Conservation (phyloP, 1,140 invertebrate genomes). For the Campodea augens region DNA sequence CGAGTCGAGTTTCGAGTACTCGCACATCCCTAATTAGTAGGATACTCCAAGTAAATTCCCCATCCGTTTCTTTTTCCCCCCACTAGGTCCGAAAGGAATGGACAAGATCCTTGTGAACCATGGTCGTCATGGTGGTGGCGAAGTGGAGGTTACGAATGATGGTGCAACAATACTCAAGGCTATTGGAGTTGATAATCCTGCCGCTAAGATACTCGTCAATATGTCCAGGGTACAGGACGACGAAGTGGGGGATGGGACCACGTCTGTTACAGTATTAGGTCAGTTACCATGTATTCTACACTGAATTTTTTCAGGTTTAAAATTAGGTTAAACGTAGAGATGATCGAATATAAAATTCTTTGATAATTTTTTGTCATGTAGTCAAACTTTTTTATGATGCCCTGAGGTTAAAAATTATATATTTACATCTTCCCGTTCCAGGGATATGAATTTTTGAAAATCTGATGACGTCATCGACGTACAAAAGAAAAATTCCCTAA, state of each 20-base stretch:
- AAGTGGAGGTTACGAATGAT: constrained; percentile 96
- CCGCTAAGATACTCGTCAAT: constrained; percentile 94
- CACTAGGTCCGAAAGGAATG: constrained; percentile 99
- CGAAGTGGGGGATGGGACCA: constrained; percentile 99
- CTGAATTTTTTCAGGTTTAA: constrained; percentile 31
- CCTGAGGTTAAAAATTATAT: too few species aligned
- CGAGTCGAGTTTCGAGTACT: too few species aligned
- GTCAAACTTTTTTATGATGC: too few species aligned
- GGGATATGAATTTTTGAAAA: too few species aligned
- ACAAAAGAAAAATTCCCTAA: too few species aligned
- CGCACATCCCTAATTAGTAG: too few species aligned
- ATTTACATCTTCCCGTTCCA: too few species aligned
- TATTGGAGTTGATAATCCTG: constrained; percentile 95
- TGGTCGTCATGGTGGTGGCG: constrained; percentile 50
- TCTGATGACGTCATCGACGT: too few species aligned
- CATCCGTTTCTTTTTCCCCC: too few species aligned
- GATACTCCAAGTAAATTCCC: too few species aligned
- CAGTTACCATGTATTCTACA: constrained; percentile 26
- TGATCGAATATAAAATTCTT: too few species aligned
- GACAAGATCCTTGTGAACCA: constrained; percentile 92
- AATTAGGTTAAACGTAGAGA: neutral
- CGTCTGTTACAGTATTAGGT: constrained; percentile 90
- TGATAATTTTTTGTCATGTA: constrained; percentile 4
- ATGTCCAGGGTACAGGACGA: constrained; percentile 98
- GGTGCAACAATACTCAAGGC: constrained; percentile 95